Conservation (phyloP, 35 echinoderm and acorn worm genomes). For the Acanthaster planci region DNA sequence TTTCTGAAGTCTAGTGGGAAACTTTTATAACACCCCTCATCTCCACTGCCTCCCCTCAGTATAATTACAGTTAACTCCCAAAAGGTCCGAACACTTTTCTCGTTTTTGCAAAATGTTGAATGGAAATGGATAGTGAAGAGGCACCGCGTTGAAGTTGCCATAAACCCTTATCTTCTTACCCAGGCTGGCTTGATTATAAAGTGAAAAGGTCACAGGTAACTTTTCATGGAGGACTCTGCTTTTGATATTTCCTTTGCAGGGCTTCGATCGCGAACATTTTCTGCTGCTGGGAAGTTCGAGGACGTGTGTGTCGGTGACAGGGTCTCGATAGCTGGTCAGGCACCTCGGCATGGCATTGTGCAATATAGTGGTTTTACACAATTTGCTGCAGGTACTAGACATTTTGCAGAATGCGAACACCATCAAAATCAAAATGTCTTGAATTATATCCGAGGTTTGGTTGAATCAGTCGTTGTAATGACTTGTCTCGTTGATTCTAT, state of each 20-base stretch:
- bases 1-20: no score
- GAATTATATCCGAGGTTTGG: no score
- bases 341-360: slow-evolving; percentile 32
- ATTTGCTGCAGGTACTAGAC: slow-evolving; percentile 48
- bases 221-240: not conserved
- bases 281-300: not conserved
- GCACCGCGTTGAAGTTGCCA: no score
- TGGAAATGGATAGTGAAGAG: no score
- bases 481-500: no score
- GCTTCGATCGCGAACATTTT: slow-evolving; percentile 33
- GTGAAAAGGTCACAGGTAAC: not conserved
- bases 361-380: slow-evolving; percentile 27
- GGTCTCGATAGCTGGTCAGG: slow-evolving; percentile 51
- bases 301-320: slow-evolving; percentile 44
- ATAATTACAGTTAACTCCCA: no score
- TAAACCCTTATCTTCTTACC: not conserved
- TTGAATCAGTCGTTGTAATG: no score
- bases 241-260: not conserved
- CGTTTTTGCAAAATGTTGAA: no score
- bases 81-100: no score
- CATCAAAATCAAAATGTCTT: no score
- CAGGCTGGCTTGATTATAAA: not conserved
- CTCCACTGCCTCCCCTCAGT: no score
- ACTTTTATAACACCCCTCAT: no score
- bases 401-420: not conserved